Evolutionary conservation across 2,888 invertebrate species (phyloP).

Genomic region (Philhelius pedissequus): DNA sequence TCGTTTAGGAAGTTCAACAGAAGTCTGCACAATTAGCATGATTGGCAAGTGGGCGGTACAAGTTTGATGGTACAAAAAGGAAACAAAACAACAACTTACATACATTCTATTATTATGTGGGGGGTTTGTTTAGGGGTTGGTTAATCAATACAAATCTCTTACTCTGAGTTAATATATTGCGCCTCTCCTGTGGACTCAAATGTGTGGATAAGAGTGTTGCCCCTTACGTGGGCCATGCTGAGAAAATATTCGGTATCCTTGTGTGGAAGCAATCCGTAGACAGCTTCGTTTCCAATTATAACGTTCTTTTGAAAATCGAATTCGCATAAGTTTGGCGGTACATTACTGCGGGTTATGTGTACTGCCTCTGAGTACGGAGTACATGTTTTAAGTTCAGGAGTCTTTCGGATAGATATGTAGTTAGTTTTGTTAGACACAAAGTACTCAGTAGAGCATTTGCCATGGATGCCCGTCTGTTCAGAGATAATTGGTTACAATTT

Average conservation of each 20-base stretch:
- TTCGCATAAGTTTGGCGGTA: slow-evolving; percentile 78
- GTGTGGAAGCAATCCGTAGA: slow-evolving; percentile 76
- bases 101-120: slow-evolving; percentile 26
- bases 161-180: slow-evolving; percentile 78
- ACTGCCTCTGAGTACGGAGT: slow-evolving; percentile 76
- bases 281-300: slow-evolving; percentile 78
- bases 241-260: slow-evolving; percentile 76
- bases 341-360: slow-evolving; percentile 77
- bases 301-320: slow-evolving; percentile 78
- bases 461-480: slow-evolving; percentile 81
- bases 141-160: slow-evolving; percentile 62
- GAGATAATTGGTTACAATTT: slow-evolving; percentile 58
- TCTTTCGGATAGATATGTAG: slow-evolving; percentile 77
- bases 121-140: neutral
- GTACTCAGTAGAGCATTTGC: slow-evolving; percentile 80
- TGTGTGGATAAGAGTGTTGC: slow-evolving; percentile 78
- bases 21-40: slow-evolving; percentile 70
- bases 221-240: slow-evolving; percentile 77
- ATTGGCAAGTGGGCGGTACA: neutral
- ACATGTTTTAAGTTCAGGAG: slow-evolving; percentile 78
- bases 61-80: slow-evolving; percentile 3
- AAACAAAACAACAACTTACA: slow-evolving; percentile 50
- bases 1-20: slow-evolving; percentile 76
- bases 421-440: slow-evolving; percentile 78
- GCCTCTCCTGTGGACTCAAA: slow-evolving; percentile 79